Conservation (phyloP, 1,140 invertebrate species). For the Drosophila jambulina region DNA sequence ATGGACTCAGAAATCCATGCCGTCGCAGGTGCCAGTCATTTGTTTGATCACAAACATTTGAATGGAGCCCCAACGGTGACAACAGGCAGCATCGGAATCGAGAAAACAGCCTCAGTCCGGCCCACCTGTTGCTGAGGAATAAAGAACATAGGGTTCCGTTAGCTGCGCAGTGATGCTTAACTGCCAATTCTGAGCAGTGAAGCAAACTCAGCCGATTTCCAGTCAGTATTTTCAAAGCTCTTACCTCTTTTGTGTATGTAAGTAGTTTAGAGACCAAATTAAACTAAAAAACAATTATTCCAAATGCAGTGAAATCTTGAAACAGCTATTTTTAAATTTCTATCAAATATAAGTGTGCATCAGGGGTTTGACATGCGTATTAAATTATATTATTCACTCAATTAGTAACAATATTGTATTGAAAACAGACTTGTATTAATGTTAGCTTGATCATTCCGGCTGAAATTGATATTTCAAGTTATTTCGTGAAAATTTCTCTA, state of each 20-base stretch:
- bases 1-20: constrained; percentile 3
- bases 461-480: too few relatives aligned
- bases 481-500: background rate
- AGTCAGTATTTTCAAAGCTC: background rate
- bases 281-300: too few relatives aligned
- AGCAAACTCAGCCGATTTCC: constrained; percentile 18
- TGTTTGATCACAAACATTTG: constrained; percentile 73
- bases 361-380: too few relatives aligned
- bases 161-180: constrained; percentile 23
- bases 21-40: constrained; percentile 25
- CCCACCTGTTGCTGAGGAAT: constrained; percentile 58
- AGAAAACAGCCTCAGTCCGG: constrained; percentile 14
- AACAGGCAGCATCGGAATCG: constrained; percentile 21
- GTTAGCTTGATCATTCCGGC: too few relatives aligned
- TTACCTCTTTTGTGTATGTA: too few relatives aligned
- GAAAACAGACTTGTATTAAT: too few relatives aligned
- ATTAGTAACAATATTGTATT: too few relatives aligned
- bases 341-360: background rate
- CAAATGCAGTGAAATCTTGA: background rate
- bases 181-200: constrained; percentile 23
- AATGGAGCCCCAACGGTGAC: constrained; percentile 40
- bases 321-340: background rate
- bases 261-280: background rate
- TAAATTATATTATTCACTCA: too few relatives aligned
- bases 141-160: constrained; percentile 63